Conservation (phyloP, 1,140 invertebrate genomes). For the Goniozus legneri region DNA sequence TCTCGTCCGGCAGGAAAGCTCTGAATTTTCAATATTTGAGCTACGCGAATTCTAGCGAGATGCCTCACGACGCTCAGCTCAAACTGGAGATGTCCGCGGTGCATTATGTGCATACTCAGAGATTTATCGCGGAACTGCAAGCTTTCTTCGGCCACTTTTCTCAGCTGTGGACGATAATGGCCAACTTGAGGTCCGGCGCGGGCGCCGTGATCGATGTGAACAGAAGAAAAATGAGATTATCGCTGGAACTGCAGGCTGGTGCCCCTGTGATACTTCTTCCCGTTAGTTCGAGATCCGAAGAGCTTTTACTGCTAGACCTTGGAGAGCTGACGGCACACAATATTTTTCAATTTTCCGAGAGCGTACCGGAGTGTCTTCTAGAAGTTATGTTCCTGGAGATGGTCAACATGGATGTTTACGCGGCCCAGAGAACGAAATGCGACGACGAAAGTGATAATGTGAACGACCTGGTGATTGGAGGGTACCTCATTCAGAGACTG, state of each 20-base stretch:
- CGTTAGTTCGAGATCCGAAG: slow-evolving; percentile 73
- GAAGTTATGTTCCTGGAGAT: slow-evolving; percentile 77
- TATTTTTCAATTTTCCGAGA: slow-evolving; percentile 63
- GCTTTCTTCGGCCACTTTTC: slow-evolving; percentile 85
- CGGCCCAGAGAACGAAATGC: slow-evolving; percentile 56
- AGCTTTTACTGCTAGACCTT: slow-evolving; percentile 78
- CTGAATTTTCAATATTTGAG: slow-evolving; percentile 75
- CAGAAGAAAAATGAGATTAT: slow-evolving; percentile 54
- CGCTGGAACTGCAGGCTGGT: slow-evolving; percentile 69
- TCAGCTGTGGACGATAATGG: slow-evolving; percentile 72
- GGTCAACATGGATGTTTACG: slow-evolving; percentile 79
- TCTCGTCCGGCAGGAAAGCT: slow-evolving; percentile 78
- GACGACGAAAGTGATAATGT: slow-evolving; percentile 22
- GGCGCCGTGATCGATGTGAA: slow-evolving; percentile 35
- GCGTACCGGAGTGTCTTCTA: slow-evolving; percentile 58
- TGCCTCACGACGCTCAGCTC: slow-evolving; percentile 74
- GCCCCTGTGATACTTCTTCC: slow-evolving; percentile 87
- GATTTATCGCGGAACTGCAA: slow-evolving; percentile 85
- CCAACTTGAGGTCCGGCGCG: slow-evolving; percentile 54
- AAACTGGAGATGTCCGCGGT: slow-evolving; percentile 82
- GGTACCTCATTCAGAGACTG: slow-evolving; percentile 56
- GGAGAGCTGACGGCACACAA: slow-evolving; percentile 79
- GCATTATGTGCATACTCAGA: slow-evolving; percentile 90
- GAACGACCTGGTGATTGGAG: slow-evolving; percentile 49
- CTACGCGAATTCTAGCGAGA: slow-evolving; percentile 49